phyloP scores from a whole-genome alignment of 2,888 invertebrate species.

The Lochmaea crataegi region DNA sequence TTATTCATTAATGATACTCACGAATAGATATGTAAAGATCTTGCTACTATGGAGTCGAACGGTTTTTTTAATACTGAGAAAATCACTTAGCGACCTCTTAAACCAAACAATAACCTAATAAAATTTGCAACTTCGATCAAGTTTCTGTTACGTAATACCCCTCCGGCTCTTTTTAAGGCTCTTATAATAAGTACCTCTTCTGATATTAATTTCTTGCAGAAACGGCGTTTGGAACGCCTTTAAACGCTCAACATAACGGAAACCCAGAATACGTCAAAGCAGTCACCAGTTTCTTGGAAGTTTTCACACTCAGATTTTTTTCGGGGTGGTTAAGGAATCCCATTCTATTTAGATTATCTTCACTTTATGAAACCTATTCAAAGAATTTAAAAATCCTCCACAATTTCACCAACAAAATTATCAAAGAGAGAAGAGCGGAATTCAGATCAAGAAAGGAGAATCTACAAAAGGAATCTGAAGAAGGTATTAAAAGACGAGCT shows the following conservation, averaged over 20 bases:
- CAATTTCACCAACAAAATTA: conserved; percentile 69
- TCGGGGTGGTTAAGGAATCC: conserved; percentile 52
- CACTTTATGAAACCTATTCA: conserved; percentile 61
- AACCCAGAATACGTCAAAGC: conserved; percentile 66
- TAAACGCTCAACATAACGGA: conserved; percentile 62
- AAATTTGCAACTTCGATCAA: too few species aligned
- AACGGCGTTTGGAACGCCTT: conserved; percentile 70
- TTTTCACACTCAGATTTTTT: conserved; percentile 52
- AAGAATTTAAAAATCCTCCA: conserved; percentile 67
- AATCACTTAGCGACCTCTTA: too few species aligned
- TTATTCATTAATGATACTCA: too few species aligned
- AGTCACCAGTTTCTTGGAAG: conserved; percentile 55
- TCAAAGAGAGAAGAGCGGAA: conserved; percentile 65
- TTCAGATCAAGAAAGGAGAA: conserved; percentile 40
- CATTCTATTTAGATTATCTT: conserved; percentile 49
- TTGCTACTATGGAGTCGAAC: too few species aligned
- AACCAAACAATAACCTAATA: too few species aligned
- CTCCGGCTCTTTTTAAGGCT: too few species aligned
- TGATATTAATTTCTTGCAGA: conserved; percentile 60
- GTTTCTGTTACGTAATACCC: too few species aligned
- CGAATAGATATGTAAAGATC: too few species aligned
- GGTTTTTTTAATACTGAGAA: too few species aligned
- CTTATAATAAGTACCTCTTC: too few species aligned
- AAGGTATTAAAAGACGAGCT: conserved; percentile 49
- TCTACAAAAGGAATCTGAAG: conserved; percentile 36